A percentile compares a stretch with the other conserved stretches of the same genome.
These are phyloP conservation scores for Tachina fera DNA, from an alignment of 2,888 invertebrate species.

Conservation along the genomic window DNA sequence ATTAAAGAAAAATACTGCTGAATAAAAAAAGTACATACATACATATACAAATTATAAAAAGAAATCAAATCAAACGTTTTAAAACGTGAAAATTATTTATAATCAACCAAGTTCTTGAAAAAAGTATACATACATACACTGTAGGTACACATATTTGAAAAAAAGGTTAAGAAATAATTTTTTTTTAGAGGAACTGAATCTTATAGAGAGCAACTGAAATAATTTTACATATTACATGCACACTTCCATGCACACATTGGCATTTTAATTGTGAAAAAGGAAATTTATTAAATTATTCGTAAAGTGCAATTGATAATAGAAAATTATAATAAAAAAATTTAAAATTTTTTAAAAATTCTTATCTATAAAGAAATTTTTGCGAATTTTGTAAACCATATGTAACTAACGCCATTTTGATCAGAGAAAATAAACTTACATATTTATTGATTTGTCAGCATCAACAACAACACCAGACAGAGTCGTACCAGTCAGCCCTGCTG, in stretches of 20 bases:
- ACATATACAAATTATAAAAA: slow-evolving; percentile 8
- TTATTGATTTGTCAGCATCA: slow-evolving; percentile 69
- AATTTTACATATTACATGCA: background rate
- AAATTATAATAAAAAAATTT: background rate
- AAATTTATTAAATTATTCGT: slow-evolving; percentile 28
- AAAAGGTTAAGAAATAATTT: background rate
- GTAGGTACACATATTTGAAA: background rate
- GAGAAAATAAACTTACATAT: slow-evolving; percentile 42
- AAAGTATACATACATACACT: slow-evolving; percentile 20
- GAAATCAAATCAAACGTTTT: slow-evolving; percentile 25
- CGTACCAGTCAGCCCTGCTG: slow-evolving; percentile 21
- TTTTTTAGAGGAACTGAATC: background rate
- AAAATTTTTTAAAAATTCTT: background rate
- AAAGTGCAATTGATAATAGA: slow-evolving; percentile 25
- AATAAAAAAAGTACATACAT: slow-evolving; percentile 10
- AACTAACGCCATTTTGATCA: slow-evolving; percentile 64
- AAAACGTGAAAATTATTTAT: slow-evolving; percentile 15
- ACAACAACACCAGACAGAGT: slow-evolving; percentile 48
- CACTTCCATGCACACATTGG: background rate
- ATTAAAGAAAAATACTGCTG: slow-evolving; percentile 14
- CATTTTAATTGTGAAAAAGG: slow-evolving; percentile 1
- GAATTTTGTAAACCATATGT: slow-evolving; percentile 34
- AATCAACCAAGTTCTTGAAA: slow-evolving; percentile 2
- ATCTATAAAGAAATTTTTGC: background rate
- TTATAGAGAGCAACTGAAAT: slow-evolving; percentile 19